These are phyloP conservation scores for Tenrec ecaudatus DNA, from an alignment of 2,113 vertebrate species.

Conservation along the genomic window DNA sequence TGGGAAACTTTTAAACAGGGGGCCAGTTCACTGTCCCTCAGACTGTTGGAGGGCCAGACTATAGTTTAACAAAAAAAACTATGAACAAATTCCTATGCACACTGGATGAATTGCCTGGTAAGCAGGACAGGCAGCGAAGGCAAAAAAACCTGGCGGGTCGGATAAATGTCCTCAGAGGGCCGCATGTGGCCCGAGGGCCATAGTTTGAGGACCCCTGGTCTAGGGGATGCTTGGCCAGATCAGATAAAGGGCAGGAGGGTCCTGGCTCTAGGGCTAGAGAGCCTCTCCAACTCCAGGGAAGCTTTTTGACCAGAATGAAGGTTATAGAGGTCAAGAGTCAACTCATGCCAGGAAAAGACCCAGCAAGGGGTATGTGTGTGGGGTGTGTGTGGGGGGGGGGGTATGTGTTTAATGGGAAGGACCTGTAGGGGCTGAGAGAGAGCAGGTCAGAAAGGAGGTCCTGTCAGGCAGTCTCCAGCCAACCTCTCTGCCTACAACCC, in stretches of 20 bases:
- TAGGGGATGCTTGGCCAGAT: neutral
- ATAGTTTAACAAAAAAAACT: no score
- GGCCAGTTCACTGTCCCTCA: no score
- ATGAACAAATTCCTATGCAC: no score
- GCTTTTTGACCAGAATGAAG: conserved; percentile 11
- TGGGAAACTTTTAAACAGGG: neutral
- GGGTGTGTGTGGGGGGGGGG: neutral
- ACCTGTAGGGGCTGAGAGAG: neutral
- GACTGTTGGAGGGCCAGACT: no score
- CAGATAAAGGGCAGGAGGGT: neutral
- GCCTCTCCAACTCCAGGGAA: neutral
- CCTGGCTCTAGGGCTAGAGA: neutral
- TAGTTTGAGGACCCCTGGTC: neutral
- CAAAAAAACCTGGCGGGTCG: no score
- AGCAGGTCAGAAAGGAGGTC: conserved; percentile 3
- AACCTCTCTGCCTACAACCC: conserved; percentile 7
- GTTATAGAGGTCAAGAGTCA: neutral
- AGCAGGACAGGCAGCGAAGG: no score
- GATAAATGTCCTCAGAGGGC: no score
- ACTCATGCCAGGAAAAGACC: neutral
- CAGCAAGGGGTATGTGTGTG: neutral
- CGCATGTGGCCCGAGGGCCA: no score
- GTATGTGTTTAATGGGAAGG: neutral
- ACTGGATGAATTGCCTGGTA: no score
- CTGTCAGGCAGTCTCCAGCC: neutral